Evolutionary conservation across 2,888 invertebrate species (phyloP).

Genomic region (Argynnis bischoffii): DNA sequence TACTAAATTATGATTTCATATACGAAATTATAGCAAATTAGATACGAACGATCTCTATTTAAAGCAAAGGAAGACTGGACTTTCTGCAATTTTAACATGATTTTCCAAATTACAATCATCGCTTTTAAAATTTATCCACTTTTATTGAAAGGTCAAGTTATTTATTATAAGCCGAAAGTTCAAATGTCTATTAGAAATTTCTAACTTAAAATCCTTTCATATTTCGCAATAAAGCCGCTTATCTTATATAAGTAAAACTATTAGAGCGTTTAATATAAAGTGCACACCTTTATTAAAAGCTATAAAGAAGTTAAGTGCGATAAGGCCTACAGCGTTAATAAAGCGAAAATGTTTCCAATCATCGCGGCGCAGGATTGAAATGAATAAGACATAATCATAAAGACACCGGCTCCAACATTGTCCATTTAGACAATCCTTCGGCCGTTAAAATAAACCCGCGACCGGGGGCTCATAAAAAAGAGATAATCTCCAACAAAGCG

Average conservation of each 20-base stretch:
- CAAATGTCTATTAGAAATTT: not conserved
- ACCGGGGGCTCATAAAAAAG: constrained; percentile 80
- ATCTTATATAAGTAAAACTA: constrained; percentile 18
- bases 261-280: constrained; percentile 27
- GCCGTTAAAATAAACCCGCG: constrained; percentile 77
- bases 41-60: not conserved
- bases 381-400: constrained; percentile 73
- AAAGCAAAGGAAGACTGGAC: not conserved
- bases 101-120: not conserved
- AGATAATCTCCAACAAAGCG: constrained; percentile 80
- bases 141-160: not conserved
- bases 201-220: not conserved
- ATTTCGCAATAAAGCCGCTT: constrained; percentile 3
- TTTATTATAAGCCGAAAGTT: not conserved
- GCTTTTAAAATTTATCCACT: constrained; percentile 8
- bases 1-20: not conserved
- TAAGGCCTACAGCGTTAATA: constrained; percentile 35
- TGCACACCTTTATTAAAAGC: constrained; percentile 27
- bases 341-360: constrained; percentile 61
- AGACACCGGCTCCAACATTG: constrained; percentile 59
- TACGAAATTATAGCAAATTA: constrained; percentile 9
- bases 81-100: not conserved
- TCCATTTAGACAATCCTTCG: constrained; percentile 75
- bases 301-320: constrained; percentile 31
- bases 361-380: constrained; percentile 61